Conservation (phyloP, 2,113 vertebrate genomes). For the Chinchilla lanigera region DNA sequence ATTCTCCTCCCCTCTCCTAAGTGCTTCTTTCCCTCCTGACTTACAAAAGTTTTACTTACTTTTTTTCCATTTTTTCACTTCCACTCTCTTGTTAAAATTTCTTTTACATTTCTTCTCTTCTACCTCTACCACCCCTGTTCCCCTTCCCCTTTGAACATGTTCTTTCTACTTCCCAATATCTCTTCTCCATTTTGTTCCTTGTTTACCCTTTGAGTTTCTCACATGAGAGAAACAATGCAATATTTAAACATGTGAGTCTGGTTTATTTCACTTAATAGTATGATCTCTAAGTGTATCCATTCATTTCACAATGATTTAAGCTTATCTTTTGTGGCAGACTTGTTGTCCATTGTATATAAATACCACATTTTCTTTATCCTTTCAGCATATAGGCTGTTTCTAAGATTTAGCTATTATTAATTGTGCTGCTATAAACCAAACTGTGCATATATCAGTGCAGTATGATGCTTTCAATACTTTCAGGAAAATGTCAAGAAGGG, state of each 20-base stretch:
- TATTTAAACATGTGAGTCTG: not conserved
- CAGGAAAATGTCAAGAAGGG: not conserved
- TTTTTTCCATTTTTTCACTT: not conserved
- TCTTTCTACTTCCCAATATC: not conserved
- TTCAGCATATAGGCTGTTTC: not conserved
- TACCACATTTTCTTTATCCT: not conserved
- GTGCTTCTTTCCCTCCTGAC: not conserved
- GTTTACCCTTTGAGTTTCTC: not conserved
- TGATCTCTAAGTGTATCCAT: not conserved
- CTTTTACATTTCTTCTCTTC: not conserved
- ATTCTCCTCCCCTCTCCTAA: not conserved
- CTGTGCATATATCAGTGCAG: not conserved
- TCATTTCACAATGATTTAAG: not conserved
- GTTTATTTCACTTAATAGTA: not conserved
- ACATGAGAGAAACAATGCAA: not conserved
- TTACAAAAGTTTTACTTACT: not conserved
- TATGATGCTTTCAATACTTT: not conserved
- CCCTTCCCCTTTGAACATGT: not conserved
- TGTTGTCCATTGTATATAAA: not conserved
- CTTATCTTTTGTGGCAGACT: not conserved
- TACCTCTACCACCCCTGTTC: not conserved
- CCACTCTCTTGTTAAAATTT: no score
- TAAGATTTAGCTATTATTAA: not conserved
- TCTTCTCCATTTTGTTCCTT: not conserved
- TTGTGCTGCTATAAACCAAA: not conserved